Conservation (phyloP, 2,888 invertebrate genomes). For the Drosophila imparisetae region DNA sequence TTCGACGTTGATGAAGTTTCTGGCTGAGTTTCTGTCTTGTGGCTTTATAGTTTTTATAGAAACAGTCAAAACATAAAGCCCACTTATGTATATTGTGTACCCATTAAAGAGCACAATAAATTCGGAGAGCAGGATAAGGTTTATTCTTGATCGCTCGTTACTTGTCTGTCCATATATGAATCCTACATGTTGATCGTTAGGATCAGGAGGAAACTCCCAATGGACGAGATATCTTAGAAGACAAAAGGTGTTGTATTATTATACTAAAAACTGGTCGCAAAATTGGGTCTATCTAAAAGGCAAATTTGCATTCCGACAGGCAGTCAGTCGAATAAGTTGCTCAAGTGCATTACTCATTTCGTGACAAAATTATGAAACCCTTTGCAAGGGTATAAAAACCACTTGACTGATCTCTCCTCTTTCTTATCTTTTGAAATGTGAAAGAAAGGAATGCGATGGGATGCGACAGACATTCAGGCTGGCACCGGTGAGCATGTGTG, state of each 20-base stretch:
- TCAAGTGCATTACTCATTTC: neutral
- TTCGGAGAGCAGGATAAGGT: neutral
- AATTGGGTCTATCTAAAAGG: too few species aligned
- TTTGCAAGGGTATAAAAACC: constrained; percentile 5
- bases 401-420: constrained; percentile 8
- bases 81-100: constrained; percentile 52
- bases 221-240: neutral
- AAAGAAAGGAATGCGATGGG: constrained; percentile 12
- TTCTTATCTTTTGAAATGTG: constrained; percentile 9
- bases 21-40: constrained; percentile 30
- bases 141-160: neutral
- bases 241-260: too few species aligned
- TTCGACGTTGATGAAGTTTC: constrained; percentile 59
- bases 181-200: neutral
- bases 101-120: constrained; percentile 2
- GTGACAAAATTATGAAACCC: neutral
- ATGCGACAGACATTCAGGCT: neutral
- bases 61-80: constrained; percentile 57
- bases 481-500: neutral
- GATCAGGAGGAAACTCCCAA: neutral
- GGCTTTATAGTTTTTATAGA: constrained; percentile 52
- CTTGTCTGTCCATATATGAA: neutral
- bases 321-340: neutral
- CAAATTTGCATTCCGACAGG: neutral
- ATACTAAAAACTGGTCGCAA: neutral